Evolutionary conservation across 2,113 vertebrate genomes (phyloP).

Genomic region (Zosterops japonicus): DNA sequence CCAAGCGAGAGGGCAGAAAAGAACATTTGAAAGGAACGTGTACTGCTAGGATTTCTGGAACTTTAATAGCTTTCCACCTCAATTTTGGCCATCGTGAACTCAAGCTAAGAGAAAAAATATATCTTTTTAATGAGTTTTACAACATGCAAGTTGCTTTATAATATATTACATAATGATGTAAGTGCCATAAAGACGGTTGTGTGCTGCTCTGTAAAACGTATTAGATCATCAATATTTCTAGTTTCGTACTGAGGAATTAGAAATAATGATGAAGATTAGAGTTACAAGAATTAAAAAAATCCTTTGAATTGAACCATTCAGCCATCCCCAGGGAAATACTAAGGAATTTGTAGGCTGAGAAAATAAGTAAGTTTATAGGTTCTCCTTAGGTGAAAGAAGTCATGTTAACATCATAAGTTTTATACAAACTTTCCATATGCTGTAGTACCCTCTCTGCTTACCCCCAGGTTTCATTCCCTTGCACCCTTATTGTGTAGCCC

Average conservation of each 20-base stretch:
- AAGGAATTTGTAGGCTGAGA: slow-evolving; percentile 75
- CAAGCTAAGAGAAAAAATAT: slow-evolving; percentile 75
- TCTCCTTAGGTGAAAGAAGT: slow-evolving; percentile 76
- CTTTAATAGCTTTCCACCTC: slow-evolving; percentile 80
- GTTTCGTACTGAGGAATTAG: slow-evolving; percentile 76
- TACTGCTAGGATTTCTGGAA: slow-evolving; percentile 74
- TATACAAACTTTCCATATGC: slow-evolving; percentile 75
- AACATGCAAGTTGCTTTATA: slow-evolving; percentile 77
- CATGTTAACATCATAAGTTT: slow-evolving; percentile 73
- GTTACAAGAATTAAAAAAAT: slow-evolving; percentile 78
- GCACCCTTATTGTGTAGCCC: slow-evolving; percentile 54
- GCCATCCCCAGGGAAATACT: slow-evolving; percentile 63
- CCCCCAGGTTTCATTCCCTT: slow-evolving; percentile 1
- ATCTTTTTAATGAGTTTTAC: slow-evolving; percentile 79
- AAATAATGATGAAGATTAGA: slow-evolving; percentile 80
- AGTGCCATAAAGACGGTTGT: slow-evolving; percentile 74
- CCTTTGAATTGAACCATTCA: slow-evolving; percentile 76
- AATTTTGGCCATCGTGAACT: slow-evolving; percentile 75
- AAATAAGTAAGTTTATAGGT: slow-evolving; percentile 70
- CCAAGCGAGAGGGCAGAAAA: slow-evolving; percentile 52
- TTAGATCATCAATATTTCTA: slow-evolving; percentile 80
- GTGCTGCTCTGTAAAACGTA: slow-evolving; percentile 74
- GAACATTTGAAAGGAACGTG: slow-evolving; percentile 61
- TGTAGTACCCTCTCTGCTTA: background rate
- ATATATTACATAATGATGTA: slow-evolving; percentile 78